Conservation (phyloP, 2,797 vertebrate species). For the Helarctos malayanus region DNA sequence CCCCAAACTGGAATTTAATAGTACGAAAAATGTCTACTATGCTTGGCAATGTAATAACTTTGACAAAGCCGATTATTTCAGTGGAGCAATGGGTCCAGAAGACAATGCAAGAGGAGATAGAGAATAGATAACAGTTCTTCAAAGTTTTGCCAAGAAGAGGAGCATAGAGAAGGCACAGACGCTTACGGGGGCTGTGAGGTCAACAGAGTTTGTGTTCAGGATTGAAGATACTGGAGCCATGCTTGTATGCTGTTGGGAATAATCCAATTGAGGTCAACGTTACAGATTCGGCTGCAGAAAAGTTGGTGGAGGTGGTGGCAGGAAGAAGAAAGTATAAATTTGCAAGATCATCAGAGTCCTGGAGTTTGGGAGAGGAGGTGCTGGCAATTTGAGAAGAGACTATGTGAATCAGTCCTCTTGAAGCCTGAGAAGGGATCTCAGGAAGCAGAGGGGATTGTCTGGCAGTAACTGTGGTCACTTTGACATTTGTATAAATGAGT, state of each 20-base stretch:
- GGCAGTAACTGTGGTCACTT: neutral
- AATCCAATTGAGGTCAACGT: neutral
- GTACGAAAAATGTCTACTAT: neutral
- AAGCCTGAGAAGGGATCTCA: neutral
- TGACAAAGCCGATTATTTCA: neutral
- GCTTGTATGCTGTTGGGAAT: neutral
- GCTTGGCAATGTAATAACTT: neutral
- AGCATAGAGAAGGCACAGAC: neutral
- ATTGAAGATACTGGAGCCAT: neutral
- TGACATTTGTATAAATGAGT: neutral
- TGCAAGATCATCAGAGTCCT: neutral
- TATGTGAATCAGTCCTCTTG: neutral
- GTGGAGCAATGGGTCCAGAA: neutral
- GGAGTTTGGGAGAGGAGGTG: neutral
- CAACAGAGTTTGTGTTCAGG: neutral
- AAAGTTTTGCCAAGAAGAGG: neutral
- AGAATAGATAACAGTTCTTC: neutral
- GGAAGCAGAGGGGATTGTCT: neutral
- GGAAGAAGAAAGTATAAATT: neutral
- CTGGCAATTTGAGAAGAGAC: neutral
- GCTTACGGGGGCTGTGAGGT: neutral
- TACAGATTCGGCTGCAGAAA: neutral
- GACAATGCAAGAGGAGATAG: neutral
- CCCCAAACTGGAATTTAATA: neutral
- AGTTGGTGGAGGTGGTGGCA: neutral